Base-by-base conservation (phyloP, 2,797 vertebrate species). In the Arremon brunneinucha region DNA sequence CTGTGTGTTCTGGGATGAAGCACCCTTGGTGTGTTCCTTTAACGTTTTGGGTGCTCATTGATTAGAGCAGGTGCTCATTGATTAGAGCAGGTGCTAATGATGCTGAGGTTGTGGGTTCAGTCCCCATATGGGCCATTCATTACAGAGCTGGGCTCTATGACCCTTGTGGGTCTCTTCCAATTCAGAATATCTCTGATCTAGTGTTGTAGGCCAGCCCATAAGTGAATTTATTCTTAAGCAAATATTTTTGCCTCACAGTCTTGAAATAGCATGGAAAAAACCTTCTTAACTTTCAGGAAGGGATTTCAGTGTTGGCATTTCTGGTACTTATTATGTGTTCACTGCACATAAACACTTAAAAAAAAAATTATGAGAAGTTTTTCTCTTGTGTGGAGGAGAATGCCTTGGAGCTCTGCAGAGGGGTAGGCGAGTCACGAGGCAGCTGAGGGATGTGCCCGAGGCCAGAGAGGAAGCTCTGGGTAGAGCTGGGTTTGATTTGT, bases 101-200 rank as follows among this genome's bases (percentile, higher is more conserved):
- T 0, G 0, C 46, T 1, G 3, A 16, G n/a, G 4, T 11, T 24
- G 30, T 55, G 56, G 34, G 8, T 9, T 47, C 56, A 55, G 2
- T 32, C 24, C 53, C 39, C 9, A 5, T 12, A 3, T 46, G 47
- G 64, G 9, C 30, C 56, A 3, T 30, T 63, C 32, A 32, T 5
- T 55, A 2, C 22, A 34, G 39, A 55, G 18, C 15, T 70, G 41
- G 15, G 44, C 23, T 44, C 3, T 0, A 0, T 43, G 26, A 14
- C 46, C 49, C 56, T 41, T 27, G 21, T 78, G 65, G 18, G 30
- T 47, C 32, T 53, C 12, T 78, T 63, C 56, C 56, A 49, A 19
- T 18, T 39, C 49, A 63, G 18, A 30, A 22, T 70, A 35, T 70
- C 30, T 70, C 32, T 72, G 17, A 2, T 78, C 14, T 39, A 37